Percentiles rank a stretch among this genome's conserved stretches.
phyloP scores from a whole-genome alignment of 2,113 vertebrate species.

The Petrocephalus microphthalmus region DNA sequence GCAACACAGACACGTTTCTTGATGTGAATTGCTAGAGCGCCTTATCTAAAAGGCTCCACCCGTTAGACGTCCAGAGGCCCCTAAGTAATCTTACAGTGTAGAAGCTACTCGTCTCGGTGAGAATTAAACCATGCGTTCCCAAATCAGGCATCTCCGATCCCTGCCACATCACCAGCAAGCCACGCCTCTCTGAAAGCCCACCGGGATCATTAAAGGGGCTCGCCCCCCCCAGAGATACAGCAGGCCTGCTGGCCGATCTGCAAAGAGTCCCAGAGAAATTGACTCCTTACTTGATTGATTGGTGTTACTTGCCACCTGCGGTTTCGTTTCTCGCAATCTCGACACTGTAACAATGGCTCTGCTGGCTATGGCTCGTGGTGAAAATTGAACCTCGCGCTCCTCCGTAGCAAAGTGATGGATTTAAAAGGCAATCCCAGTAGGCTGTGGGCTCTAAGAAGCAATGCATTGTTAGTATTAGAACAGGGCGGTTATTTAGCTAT shows the following conservation, averaged over 20 bases:
- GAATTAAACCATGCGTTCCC: background rate
- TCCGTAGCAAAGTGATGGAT: background rate
- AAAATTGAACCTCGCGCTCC: background rate
- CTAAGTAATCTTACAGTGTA: background rate
- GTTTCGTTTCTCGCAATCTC: background rate
- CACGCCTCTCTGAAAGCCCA: background rate
- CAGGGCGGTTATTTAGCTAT: background rate
- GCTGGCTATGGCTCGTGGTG: background rate
- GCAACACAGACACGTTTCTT: background rate
- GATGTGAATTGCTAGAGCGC: background rate
- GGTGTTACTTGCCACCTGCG: slow-evolving; percentile 4
- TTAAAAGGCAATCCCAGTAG: background rate
- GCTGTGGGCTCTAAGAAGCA: background rate
- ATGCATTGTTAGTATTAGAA: background rate
- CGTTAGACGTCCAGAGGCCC: background rate
- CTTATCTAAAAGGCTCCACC: background rate
- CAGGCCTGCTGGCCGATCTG: background rate
- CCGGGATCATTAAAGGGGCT: background rate
- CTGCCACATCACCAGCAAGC: background rate
- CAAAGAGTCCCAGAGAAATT: background rate
- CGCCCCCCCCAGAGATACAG: background rate
- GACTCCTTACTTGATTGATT: slow-evolving; percentile 5
- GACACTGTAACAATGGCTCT: background rate
- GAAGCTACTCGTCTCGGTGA: background rate
- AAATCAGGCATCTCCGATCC: background rate